Evolutionary conservation across 2,113 vertebrate genomes (phyloP).

Genomic region (Gambusia affinis): DNA sequence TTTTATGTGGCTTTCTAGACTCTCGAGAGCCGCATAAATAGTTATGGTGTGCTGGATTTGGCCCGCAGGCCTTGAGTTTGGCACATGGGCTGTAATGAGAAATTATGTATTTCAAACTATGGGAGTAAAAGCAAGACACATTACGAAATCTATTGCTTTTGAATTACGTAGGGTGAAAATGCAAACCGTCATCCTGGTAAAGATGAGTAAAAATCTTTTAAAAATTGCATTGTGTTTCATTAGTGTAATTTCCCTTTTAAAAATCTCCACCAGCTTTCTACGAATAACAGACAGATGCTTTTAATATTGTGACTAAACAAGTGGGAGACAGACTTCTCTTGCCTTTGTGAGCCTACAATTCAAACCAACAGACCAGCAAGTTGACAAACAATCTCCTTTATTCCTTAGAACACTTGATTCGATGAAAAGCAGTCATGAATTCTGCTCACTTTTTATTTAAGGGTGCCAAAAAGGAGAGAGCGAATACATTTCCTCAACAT

Average conservation of each 20-base stretch:
- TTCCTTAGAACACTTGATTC: too few species aligned
- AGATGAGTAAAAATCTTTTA: not conserved
- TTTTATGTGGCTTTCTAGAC: too few species aligned
- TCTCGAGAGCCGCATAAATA: too few species aligned
- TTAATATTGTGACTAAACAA: not conserved
- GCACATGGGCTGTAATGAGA: not conserved
- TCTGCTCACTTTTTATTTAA: too few species aligned
- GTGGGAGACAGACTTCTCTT: not conserved
- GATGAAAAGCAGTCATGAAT: not conserved
- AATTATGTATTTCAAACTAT: not conserved
- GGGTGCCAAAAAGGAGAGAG: not conserved
- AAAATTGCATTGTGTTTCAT: too few species aligned
- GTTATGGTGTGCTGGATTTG: too few species aligned
- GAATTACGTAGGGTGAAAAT: not conserved
- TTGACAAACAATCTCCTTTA: not conserved
- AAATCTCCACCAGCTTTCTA: too few species aligned
- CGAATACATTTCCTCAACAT: slow-evolving; percentile 1
- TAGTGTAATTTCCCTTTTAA: too few species aligned
- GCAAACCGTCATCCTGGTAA: not conserved
- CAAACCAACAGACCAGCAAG: not conserved
- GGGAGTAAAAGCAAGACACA: not conserved
- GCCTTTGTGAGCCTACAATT: not conserved
- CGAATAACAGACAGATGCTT: not conserved
- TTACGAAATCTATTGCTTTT: not conserved
- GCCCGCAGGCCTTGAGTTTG: too few species aligned